These are phyloP conservation scores for Regulus satrapa DNA, from an alignment of 2,113 vertebrate species.

Conservation along the genomic window DNA sequence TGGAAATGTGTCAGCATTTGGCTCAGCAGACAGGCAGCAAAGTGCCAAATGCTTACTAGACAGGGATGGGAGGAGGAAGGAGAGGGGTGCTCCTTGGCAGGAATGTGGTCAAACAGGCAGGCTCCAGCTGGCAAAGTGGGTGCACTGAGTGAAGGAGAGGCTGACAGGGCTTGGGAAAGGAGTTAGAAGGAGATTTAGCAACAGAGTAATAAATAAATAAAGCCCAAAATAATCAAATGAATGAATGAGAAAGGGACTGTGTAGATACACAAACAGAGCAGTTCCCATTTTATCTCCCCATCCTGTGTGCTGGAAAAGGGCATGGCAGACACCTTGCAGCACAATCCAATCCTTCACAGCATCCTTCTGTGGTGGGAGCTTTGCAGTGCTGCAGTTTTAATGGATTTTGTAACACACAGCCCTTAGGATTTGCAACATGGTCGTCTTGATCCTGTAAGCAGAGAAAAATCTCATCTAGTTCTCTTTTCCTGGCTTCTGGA, in stretches of 20 bases:
- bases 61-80: not conserved
- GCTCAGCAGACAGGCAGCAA: not conserved
- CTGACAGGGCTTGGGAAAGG: not conserved
- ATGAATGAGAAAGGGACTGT: not conserved
- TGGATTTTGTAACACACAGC: rapidly evolving
- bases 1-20: not conserved
- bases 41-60: not conserved
- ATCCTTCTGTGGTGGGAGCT: rapidly evolving
- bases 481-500: not conserved
- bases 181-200: not conserved
- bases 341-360: not conserved
- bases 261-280: not conserved
- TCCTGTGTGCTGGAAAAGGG: not conserved
- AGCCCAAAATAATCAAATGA: not conserved
- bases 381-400: not conserved
- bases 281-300: not conserved
- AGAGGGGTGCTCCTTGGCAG: not conserved
- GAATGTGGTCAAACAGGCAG: not conserved
- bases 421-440: not conserved
- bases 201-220: not conserved
- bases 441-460: not conserved
- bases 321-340: not conserved
- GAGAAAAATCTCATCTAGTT: not conserved
- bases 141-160: not conserved
- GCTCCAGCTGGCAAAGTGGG: not conserved